Percentiles rank a stretch among this genome's conserved stretches.
Conservation (phyloP, 2,888 invertebrate genomes). For the Leptopilina drosophilae region DNA sequence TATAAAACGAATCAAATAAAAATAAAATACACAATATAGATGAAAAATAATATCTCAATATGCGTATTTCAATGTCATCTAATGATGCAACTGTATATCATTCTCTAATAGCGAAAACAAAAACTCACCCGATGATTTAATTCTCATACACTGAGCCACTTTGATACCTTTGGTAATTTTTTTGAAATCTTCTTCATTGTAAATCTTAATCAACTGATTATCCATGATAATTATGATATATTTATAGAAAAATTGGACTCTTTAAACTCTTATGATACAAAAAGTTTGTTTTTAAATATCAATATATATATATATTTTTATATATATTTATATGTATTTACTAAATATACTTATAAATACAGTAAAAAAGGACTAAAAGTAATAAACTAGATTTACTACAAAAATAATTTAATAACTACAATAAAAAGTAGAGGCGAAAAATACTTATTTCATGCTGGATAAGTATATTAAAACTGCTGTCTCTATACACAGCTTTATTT, state of each 20-base stretch:
- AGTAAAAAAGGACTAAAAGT: background rate
- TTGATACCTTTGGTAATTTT: conserved; percentile 79
- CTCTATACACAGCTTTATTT: too few species aligned
- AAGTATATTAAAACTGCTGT: background rate
- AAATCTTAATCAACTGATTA: conserved; percentile 77
- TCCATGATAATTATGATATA: conserved; percentile 58
- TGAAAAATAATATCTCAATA: too few species aligned
- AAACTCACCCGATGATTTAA: conserved; percentile 74
- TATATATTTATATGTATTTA: too few species aligned
- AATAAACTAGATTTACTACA: conserved; percentile 7
- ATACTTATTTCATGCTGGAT: conserved; percentile 25
- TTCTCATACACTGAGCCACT: conserved; percentile 81
- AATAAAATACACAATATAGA: too few species aligned
- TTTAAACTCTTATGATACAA: background rate
- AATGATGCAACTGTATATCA: too few species aligned
- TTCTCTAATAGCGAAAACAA: background rate
- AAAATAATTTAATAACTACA: conserved; percentile 23
- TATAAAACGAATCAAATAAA: too few species aligned
- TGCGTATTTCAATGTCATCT: background rate
- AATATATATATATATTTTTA: too few species aligned
- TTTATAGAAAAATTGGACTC: background rate
- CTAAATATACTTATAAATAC: too few species aligned
- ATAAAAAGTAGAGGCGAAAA: background rate
- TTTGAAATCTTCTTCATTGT: conserved; percentile 79
- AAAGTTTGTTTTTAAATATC: background rate